Evolutionary conservation across 2,113 vertebrate genomes (phyloP), one percentile per base, ranked within the genome.

Genomic region (Channa argus): DNA sequence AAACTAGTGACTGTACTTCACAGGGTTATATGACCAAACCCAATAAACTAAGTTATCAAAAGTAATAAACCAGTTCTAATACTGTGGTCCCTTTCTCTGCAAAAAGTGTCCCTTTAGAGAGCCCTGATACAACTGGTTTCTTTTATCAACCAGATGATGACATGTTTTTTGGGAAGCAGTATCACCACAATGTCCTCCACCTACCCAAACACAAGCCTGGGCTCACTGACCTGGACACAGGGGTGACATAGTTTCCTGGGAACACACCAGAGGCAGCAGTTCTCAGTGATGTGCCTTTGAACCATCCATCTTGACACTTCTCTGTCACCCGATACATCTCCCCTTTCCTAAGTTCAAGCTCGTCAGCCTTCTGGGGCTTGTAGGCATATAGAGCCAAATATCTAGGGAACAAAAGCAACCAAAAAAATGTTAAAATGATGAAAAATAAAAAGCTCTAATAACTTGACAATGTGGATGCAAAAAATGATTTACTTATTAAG

Each of bases 221-320:
- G 39, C 49, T 61, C 61, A 62, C 95, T 93, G 85, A 99, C 98
- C 98, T 97, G 88, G 97, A 99, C 77, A 98, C 96, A 0, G 98
- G 98, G 0, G 97, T 99, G 88, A 99, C 98, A 0, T 99, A 99
- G 93, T 99, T 99, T 60, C 98, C 98, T 0, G 98, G 98, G 84
- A 99, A 99, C 78, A 99, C 98, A 0, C 98, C 98, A 0, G 97
- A 98, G 71, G 95, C 94, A 0, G 96, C 98, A 0, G 95, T 97
- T 83, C 96, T 94, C 83, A 99, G 89, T 0, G 98, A 98, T 0
- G 96, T 97, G 24, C 98, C 98, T 92, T 99, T 99, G 92, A 99
- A 99, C 98, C 98, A 99, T 47, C 98, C 98, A 0, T 99, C 98
- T 83, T 98, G 98, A 84, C 98, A 99, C 90, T 99, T 99, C 92